These are phyloP conservation scores for Ametastegia equiseti DNA, from an alignment of 2,888 invertebrate genomes.

Conservation along the genomic window DNA sequence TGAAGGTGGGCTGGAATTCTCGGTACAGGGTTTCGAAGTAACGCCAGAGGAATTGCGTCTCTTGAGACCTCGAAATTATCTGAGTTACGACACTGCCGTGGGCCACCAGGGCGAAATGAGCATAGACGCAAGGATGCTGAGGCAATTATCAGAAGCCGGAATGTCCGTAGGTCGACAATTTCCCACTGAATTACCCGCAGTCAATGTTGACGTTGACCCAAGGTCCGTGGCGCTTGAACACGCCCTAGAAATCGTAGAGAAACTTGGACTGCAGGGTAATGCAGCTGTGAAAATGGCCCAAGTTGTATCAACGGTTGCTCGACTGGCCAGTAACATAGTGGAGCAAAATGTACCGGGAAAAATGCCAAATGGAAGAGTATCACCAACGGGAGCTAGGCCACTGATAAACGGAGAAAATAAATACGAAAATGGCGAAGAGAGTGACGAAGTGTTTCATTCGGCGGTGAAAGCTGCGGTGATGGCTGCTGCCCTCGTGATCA, in stretches of 20 bases:
- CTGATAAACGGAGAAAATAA: conserved; percentile 48
- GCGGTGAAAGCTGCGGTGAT: conserved; percentile 67
- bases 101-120: conserved; percentile 79
- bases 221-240: conserved; percentile 71
- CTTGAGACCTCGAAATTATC: conserved; percentile 71
- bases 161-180: conserved; percentile 83
- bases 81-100: conserved; percentile 64
- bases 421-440: conserved; percentile 48
- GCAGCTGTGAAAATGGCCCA: conserved; percentile 76
- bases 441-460: conserved; percentile 60
- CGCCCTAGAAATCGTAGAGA: conserved; percentile 70
- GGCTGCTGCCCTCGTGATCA: conserved; percentile 66
- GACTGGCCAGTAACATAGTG: conserved; percentile 70
- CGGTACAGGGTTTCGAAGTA: conserved; percentile 83
- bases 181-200: conserved; percentile 80
- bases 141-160: conserved; percentile 83
- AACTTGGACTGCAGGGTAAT: conserved; percentile 71
- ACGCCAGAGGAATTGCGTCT: conserved; percentile 76
- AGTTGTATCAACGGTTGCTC: conserved; percentile 72
- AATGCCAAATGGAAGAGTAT: conserved; percentile 59
- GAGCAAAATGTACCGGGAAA: conserved; percentile 57
- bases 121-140: conserved; percentile 82
- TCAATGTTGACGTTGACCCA: conserved; percentile 78
- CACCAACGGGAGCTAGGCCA: conserved; percentile 38
- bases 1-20: conserved; percentile 82